These are phyloP conservation scores for Anisognathus igniventris DNA, from an alignment of 2,797 vertebrate genomes.

Conservation along the genomic window DNA sequence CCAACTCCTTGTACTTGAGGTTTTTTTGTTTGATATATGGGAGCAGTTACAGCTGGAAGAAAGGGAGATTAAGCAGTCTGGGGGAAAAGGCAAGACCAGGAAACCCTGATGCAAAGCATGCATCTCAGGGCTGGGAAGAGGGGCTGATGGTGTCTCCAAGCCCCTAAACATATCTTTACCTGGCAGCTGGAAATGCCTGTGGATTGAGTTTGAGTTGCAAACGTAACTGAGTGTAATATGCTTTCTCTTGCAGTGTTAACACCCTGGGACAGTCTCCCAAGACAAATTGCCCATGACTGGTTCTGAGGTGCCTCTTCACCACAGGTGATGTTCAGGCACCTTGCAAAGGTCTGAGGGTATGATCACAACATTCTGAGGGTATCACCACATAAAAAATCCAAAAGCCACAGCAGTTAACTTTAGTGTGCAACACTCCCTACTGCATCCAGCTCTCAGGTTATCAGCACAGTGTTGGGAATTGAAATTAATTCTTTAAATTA, in stretches of 20 bases:
- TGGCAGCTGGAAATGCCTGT: not conserved
- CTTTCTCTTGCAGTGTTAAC: not conserved
- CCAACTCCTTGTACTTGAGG: not conserved
- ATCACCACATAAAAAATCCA: not conserved
- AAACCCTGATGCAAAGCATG: not conserved
- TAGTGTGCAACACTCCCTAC: fast-evolving
- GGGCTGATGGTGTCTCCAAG: not conserved
- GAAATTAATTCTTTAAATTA: not conserved
- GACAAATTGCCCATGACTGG: not conserved
- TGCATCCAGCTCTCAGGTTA: not conserved
- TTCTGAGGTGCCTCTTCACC: not conserved
- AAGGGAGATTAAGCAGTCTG: not conserved
- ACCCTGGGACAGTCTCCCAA: not conserved
- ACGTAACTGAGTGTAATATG: fast-evolving
- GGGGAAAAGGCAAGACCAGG: not conserved
- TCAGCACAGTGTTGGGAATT: not conserved
- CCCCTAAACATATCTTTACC: not conserved
- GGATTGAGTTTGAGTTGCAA: not conserved
- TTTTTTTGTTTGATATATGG: not conserved
- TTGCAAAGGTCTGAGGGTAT: not conserved
- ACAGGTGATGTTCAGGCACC: not conserved
- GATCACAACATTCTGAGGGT: not conserved
- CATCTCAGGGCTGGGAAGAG: not conserved
- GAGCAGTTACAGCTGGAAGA: not conserved
- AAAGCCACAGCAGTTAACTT: not conserved